Evolutionary conservation across 1,140 invertebrate genomes (phyloP).

Genomic region (Palaemon carinicauda): DNA sequence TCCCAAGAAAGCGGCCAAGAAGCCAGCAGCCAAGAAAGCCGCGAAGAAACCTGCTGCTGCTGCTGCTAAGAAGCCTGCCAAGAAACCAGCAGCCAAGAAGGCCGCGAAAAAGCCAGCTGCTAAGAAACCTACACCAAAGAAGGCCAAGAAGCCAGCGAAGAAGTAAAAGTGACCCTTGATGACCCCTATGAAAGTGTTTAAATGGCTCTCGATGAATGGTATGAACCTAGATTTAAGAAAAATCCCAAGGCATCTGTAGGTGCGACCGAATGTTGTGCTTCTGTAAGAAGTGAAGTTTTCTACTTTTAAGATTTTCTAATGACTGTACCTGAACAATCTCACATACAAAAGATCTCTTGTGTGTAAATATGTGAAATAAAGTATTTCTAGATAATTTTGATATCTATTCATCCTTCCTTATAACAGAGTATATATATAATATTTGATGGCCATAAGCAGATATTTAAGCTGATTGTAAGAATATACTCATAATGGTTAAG

Average conservation of each 20-base stretch:
- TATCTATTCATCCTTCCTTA: too few species aligned
- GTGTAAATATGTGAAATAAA: not conserved
- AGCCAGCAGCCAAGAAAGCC: slow-evolving; percentile 31
- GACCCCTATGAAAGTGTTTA: too few species aligned
- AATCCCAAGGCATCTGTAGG: slow-evolving; percentile 14
- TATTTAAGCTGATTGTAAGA: too few species aligned
- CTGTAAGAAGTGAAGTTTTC: slow-evolving; percentile 36
- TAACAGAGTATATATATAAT: too few species aligned
- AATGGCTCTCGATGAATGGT: too few species aligned
- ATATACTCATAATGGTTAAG: too few species aligned
- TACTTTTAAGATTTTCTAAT: slow-evolving; percentile 22
- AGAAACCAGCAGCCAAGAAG: slow-evolving; percentile 28
- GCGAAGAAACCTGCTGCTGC: slow-evolving; percentile 40
- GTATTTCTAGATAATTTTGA: too few species aligned
- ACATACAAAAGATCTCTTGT: slow-evolving; percentile 31
- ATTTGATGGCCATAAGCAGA: too few species aligned
- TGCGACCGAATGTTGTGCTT: slow-evolving; percentile 31
- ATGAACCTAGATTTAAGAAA: not conserved
- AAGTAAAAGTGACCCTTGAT: not conserved
- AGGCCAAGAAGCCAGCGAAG: slow-evolving; percentile 27
- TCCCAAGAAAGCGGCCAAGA: slow-evolving; percentile 1
- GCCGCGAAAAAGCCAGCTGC: slow-evolving; percentile 22
- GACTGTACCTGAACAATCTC: slow-evolving; percentile 41
- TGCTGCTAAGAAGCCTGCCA: not conserved
- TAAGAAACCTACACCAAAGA: slow-evolving; percentile 21